These are phyloP conservation scores for Chesias legatella DNA, from an alignment of 2,888 invertebrate genomes.

Conservation along the genomic window DNA sequence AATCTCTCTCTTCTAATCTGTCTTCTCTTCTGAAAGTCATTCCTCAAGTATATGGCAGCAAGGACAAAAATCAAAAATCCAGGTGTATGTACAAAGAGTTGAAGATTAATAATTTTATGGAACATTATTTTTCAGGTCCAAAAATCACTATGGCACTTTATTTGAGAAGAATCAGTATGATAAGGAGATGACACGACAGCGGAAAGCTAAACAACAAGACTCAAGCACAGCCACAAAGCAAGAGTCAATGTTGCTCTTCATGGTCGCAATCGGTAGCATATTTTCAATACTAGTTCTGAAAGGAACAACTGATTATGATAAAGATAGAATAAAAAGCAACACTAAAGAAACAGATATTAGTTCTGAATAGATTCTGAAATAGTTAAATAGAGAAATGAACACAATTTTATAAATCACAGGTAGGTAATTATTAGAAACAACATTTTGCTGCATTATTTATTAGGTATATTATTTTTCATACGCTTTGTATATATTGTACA, in stretches of 20 bases:
- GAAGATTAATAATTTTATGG: too few relatives aligned
- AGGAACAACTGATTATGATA: constrained; percentile 55
- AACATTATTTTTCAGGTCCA: constrained; percentile 72
- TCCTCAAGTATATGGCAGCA: too few relatives aligned
- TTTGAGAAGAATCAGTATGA: constrained; percentile 51
- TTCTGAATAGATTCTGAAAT: not conserved
- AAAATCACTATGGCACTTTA: constrained; percentile 72
- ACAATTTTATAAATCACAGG: constrained; percentile 10
- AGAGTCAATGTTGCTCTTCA: constrained; percentile 46
- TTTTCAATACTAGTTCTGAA: constrained; percentile 44
- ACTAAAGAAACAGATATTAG: constrained; percentile 1
- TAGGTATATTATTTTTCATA: constrained; percentile 28
- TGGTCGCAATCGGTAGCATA: constrained; percentile 39
- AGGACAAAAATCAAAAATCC: too few relatives aligned
- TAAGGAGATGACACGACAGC: constrained; percentile 42
- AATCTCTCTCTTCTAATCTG: too few relatives aligned
- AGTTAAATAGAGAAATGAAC: constrained; percentile 7
- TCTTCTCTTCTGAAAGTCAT: too few relatives aligned
- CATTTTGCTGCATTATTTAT: constrained; percentile 18
- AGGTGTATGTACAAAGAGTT: too few relatives aligned
- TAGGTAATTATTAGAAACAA: constrained; percentile 13
- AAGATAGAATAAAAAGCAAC: constrained; percentile 25
- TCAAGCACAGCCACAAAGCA: constrained; percentile 34
- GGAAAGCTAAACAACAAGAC: constrained; percentile 32
- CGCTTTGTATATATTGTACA: constrained; percentile 54